Percentiles rank a stretch among this genome's conserved stretches.
Evolutionary conservation across 2,888 invertebrate species (phyloP).

Genomic region (Catocala fraxini): DNA sequence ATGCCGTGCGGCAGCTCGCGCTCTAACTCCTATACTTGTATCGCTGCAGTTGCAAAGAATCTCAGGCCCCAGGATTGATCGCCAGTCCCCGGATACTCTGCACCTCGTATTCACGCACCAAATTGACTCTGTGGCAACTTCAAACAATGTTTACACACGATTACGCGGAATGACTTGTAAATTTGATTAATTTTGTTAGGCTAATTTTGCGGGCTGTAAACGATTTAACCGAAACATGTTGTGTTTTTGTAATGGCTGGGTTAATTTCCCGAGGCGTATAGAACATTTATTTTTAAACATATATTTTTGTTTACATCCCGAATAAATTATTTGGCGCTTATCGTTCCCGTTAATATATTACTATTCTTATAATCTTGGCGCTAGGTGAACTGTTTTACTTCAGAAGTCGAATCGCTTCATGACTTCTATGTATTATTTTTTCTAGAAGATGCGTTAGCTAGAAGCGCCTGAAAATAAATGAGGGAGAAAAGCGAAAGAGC

Average conservation of each 20-base stretch:
- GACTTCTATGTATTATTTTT: too few species aligned
- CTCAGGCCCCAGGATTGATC: slow-evolving; percentile 67
- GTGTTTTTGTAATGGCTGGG: slow-evolving; percentile 1
- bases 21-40: slow-evolving; percentile 48
- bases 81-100: slow-evolving; percentile 49
- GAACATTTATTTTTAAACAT: slow-evolving; percentile 1
- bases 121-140: slow-evolving; percentile 58
- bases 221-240: slow-evolving; percentile 9
- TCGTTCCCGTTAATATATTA: too few species aligned
- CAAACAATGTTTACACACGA: slow-evolving; percentile 44
- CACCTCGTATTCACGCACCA: slow-evolving; percentile 59
- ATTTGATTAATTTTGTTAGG: slow-evolving; percentile 43
- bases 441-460: too few species aligned
- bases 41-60: slow-evolving; percentile 71
- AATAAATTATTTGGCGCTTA: not conserved
- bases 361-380: too few species aligned
- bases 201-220: slow-evolving; percentile 24
- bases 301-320: slow-evolving; percentile 4
- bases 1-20: slow-evolving; percentile 71
- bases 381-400: too few species aligned
- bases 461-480: too few species aligned
- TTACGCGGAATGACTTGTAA: slow-evolving; percentile 38
- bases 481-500: too few species aligned
- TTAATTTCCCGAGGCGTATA: slow-evolving; percentile 1
- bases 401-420: too few species aligned